These are phyloP conservation scores for Myotis daubentonii DNA, from an alignment of 2,797 vertebrate genomes.

Conservation along the genomic window DNA sequence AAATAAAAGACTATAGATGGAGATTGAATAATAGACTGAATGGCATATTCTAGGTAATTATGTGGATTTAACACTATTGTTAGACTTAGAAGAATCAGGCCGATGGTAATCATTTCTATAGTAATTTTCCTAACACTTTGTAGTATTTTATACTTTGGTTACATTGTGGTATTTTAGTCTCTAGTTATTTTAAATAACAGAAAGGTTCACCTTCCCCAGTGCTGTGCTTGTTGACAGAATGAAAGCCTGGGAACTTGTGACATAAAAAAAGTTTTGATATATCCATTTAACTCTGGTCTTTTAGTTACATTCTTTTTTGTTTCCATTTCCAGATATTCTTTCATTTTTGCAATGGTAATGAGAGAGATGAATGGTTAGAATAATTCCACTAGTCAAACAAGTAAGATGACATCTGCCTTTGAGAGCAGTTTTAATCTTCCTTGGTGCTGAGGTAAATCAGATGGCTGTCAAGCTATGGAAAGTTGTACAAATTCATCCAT, in stretches of 20 bases:
- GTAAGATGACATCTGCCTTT: conserved; percentile 23
- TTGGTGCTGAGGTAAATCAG: conserved; percentile 50
- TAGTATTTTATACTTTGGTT: conserved; percentile 2
- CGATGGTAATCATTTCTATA: neutral
- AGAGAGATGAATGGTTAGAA: conserved; percentile 46
- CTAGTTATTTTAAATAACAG: conserved; percentile 26
- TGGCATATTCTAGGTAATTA: neutral
- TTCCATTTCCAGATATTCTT: conserved; percentile 51
- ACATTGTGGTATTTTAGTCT: neutral
- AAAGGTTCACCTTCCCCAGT: neutral
- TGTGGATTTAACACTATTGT: neutral
- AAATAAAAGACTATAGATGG: neutral
- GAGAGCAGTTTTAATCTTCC: conserved; percentile 11
- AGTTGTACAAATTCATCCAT: conserved; percentile 48
- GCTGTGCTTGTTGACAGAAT: neutral
- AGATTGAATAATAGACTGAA: neutral
- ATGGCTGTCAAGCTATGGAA: conserved; percentile 35
- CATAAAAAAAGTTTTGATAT: conserved; percentile 43
- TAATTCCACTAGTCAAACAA: conserved; percentile 50
- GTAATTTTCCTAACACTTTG: neutral
- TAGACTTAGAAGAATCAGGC: neutral
- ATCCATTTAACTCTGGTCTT: conserved; percentile 35
- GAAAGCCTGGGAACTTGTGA: neutral
- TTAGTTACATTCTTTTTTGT: conserved; percentile 42
- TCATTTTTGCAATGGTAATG: conserved; percentile 45